Conservation (phyloP, 2,888 invertebrate species). For the Acanthosoma haemorrhoidale region DNA sequence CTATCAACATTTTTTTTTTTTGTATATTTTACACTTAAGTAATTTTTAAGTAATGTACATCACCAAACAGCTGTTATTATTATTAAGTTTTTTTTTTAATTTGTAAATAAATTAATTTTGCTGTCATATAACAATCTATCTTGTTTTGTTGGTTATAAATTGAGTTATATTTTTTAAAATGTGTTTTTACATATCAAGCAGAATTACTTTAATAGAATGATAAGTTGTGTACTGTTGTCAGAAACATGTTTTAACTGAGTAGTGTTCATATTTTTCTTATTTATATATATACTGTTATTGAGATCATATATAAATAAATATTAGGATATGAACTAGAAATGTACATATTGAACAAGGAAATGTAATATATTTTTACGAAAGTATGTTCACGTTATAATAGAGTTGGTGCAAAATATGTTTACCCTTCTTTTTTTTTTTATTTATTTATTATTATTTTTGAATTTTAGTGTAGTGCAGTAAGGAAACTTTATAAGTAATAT, state of each 20-base stretch:
- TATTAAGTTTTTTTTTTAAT: constrained; percentile 13
- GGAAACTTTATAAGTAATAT: constrained; percentile 7
- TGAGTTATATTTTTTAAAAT: constrained; percentile 35
- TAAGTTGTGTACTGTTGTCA: constrained; percentile 35
- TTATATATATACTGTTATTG: constrained; percentile 30
- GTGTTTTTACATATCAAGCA: constrained; percentile 35
- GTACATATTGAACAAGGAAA: constrained; percentile 33
- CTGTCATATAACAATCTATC: constrained; percentile 24
- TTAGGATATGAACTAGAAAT: constrained; percentile 26
- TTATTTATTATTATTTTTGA: constrained; percentile 10
- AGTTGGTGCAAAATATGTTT: constrained; percentile 22
- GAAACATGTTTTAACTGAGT: constrained; percentile 35
- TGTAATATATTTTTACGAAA: constrained; percentile 37
- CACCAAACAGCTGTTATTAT: not conserved
- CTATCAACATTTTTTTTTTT: not conserved
- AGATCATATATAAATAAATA: constrained; percentile 24
- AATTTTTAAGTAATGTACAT: constrained; percentile 1
- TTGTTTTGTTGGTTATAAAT: constrained; percentile 30
- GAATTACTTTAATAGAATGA: constrained; percentile 28
- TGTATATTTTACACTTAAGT: not conserved
- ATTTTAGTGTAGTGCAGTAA: constrained; percentile 24
- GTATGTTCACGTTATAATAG: constrained; percentile 25
- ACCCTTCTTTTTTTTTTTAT: constrained; percentile 23
- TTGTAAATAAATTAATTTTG: constrained; percentile 32
- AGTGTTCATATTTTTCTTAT: constrained; percentile 36